Percentiles rank a stretch among this genome's conserved stretches.
These are phyloP conservation scores for Pammene aurita DNA, from an alignment of 2,888 invertebrate species.

Conservation along the genomic window DNA sequence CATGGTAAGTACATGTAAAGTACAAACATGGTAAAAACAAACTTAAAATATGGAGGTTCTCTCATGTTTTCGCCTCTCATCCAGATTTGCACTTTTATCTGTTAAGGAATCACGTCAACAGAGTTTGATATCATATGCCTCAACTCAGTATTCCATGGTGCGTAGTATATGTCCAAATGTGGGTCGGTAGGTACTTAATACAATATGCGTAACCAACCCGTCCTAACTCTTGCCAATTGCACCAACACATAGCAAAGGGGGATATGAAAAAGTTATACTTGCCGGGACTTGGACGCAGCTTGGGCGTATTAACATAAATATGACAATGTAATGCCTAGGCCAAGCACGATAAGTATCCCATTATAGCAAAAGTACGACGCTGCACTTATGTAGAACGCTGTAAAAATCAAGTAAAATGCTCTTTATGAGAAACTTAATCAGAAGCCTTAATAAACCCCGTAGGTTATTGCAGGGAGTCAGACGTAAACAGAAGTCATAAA, in stretches of 20 bases:
- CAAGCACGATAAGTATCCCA: conserved; percentile 35
- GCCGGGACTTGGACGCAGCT: conserved; percentile 42
- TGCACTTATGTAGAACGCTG: conserved; percentile 22
- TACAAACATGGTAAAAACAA: no score
- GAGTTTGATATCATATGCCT: not conserved
- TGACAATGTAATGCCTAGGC: conserved; percentile 39
- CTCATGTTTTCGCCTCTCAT: not conserved
- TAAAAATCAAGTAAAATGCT: conserved; percentile 7
- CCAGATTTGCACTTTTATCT: not conserved
- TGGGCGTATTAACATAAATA: conserved; percentile 45
- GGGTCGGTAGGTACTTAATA: not conserved
- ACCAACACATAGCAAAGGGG: conserved; percentile 43
- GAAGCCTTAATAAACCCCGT: conserved; percentile 2
- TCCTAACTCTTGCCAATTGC: conserved; percentile 22
- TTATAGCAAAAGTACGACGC: conserved; percentile 33
- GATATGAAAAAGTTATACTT: conserved; percentile 51
- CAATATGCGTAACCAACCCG: not conserved
- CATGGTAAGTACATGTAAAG: no score
- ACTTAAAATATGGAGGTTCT: not conserved
- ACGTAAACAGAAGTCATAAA: not conserved
- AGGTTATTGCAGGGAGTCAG: not conserved
- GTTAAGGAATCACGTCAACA: not conserved
- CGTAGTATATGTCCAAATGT: not conserved
- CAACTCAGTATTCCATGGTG: not conserved
- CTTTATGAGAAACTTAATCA: conserved; percentile 27